phyloP scores from a whole-genome alignment of 2,888 invertebrate genomes.

The Drosophila atroscutellata region DNA sequence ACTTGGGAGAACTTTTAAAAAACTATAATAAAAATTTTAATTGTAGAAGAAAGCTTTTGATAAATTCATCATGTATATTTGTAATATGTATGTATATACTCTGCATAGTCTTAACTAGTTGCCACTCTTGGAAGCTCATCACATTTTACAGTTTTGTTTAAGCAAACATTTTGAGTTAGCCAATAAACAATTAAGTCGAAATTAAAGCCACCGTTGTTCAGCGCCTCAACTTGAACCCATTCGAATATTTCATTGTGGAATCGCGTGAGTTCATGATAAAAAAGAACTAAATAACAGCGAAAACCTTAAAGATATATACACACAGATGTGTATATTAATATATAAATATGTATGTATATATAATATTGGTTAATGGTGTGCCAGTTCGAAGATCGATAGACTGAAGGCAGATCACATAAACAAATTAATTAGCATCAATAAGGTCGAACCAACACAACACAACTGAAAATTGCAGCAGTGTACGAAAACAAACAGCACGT shows the following conservation, averaged over 20 bases:
- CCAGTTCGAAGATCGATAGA: slow-evolving; percentile 25
- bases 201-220: slow-evolving; percentile 27
- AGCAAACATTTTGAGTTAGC: slow-evolving; percentile 45
- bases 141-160: slow-evolving; percentile 37
- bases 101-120: background rate
- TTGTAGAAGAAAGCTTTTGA: background rate
- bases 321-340: too few relatives aligned
- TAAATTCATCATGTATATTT: background rate
- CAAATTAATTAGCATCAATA: slow-evolving; percentile 75
- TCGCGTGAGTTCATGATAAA: slow-evolving; percentile 37
- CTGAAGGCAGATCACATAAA: slow-evolving; percentile 60
- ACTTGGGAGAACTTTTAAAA: background rate
- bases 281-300: slow-evolving; percentile 24
- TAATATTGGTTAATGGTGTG: slow-evolving; percentile 26
- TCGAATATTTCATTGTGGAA: slow-evolving; percentile 60
- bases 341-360: background rate
- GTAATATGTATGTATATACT: background rate
- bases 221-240: slow-evolving; percentile 48
- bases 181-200: slow-evolving; percentile 50
- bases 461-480: slow-evolving; percentile 47
- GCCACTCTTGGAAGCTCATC: slow-evolving; percentile 35
- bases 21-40: background rate
- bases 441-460: slow-evolving; percentile 40
- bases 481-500: slow-evolving; percentile 44
- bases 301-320: slow-evolving; percentile 23